Evolutionary conservation across 2,888 invertebrate species (phyloP), one percentile per base, ranked within the genome.

Genomic region (Dichetophora obliterata): DNA sequence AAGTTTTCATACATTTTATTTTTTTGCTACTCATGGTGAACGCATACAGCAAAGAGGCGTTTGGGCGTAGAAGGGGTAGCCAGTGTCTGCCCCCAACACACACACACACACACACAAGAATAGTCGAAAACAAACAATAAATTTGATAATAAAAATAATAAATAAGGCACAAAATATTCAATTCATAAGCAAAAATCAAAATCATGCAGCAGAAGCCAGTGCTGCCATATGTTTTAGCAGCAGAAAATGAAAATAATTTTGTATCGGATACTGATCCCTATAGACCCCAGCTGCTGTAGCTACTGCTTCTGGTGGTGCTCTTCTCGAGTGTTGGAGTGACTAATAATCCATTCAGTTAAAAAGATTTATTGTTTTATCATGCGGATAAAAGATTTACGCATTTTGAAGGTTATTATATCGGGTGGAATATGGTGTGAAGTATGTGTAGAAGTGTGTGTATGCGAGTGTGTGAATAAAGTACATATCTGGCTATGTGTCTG

Each of bases 331-430:
- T 37, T 22, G 37, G 34, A 66, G 43, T 66, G 66, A 43, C 66
- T 66, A 66, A 66, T 66, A 66, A 43, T 66, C 66, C 66, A 66
- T 66, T 43, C 66, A 66, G 81, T 85, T 82, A 83, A 81, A 82
- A 83, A 84, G 84, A 84, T 84, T 84, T 84, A 84, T 84, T 83
- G 83, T 83, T 83, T 82, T 79, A 82, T 82, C 81, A 84, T 84
- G 84, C 85, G 85, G 85, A 85, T 84, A 85, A 83, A 83, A 85
- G 84, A 82, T 83, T 81, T 82, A 83, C 84, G 81, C 83, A 82
- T 63, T 61, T 24, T 48, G 73, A 63, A 63, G 73, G 71, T 71
- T 71, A 71, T 71, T 71, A 11, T 71, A 43, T 43, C 14, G 11
- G 43, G 43, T 1, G 43, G 43, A 14, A 2, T 43, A 43, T 43